Evolutionary conservation across 2,888 invertebrate species (phyloP).

Genomic region (Brenthis daphne): DNA sequence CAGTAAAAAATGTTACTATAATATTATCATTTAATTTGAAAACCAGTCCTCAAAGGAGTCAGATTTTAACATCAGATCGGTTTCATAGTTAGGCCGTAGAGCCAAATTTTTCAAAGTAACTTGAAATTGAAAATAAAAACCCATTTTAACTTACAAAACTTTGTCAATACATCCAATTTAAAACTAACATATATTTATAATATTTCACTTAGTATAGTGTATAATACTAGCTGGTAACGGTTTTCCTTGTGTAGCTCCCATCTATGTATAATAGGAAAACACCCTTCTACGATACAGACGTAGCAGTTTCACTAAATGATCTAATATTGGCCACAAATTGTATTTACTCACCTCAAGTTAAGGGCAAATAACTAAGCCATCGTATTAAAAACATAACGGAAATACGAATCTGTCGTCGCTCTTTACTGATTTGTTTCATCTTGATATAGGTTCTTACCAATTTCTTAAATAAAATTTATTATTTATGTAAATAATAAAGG

Average conservation of each 20-base stretch:
- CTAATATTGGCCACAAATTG: constrained; percentile 13
- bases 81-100: too few relatives aligned
- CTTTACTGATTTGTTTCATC: constrained; percentile 9
- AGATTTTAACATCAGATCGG: too few relatives aligned
- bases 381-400: constrained; percentile 6
- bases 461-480: too few relatives aligned
- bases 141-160: too few relatives aligned
- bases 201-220: background rate
- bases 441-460: background rate
- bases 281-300: background rate
- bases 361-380: constrained; percentile 12
- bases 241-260: background rate
- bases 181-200: background rate
- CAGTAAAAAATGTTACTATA: too few relatives aligned
- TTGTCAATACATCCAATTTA: too few relatives aligned
- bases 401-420: constrained; percentile 11
- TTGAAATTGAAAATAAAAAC: too few relatives aligned
- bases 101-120: too few relatives aligned
- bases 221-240: background rate
- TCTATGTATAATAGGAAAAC: background rate
- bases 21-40: too few relatives aligned
- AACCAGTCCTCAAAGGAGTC: too few relatives aligned
- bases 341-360: constrained; percentile 18
- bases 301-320: constrained; percentile 4
- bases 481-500: too few relatives aligned